phyloP scores from a whole-genome alignment of 2,888 invertebrate genomes.

The Aethes cnicana region DNA sequence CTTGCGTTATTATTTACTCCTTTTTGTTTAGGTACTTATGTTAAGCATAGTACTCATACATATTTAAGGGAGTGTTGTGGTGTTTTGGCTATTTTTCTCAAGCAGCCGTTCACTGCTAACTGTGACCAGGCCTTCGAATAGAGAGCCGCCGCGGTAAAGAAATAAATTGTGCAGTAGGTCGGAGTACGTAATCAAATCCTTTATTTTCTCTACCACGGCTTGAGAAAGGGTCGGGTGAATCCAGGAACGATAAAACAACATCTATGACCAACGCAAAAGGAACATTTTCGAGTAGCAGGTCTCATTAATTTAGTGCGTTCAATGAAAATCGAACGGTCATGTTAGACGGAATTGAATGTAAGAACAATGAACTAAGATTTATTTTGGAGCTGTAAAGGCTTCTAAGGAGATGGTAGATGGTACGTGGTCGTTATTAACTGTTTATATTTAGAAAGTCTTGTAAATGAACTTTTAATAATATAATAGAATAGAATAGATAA shows the following conservation, averaged over 20 bases:
- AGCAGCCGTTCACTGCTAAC: not conserved
- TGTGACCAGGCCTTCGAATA: conserved; percentile 1
- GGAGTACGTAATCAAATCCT: conserved; percentile 30
- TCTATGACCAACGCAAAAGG: not conserved
- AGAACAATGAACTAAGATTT: no score
- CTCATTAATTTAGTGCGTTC: not conserved
- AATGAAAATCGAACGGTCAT: not conserved
- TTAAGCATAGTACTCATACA: no score
- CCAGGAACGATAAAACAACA: not conserved
- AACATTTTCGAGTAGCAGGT: not conserved
- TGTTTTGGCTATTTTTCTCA: not conserved
- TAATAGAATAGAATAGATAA: no score
- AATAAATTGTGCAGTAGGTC: conserved; percentile 30
- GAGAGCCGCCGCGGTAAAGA: conserved; percentile 24
- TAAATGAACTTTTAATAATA: no score
- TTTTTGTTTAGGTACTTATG: no score
- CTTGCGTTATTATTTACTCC: no score
- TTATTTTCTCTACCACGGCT: conserved; percentile 22
- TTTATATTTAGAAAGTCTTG: no score
- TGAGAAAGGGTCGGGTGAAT: conserved; percentile 18
- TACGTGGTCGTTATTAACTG: no score
- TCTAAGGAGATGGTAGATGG: no score
- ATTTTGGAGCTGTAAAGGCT: not conserved
- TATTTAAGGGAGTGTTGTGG: no score
- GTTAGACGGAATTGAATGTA: no score